Conservation (phyloP, 2,888 invertebrate species). For the Omphaloscelis lunosa region DNA sequence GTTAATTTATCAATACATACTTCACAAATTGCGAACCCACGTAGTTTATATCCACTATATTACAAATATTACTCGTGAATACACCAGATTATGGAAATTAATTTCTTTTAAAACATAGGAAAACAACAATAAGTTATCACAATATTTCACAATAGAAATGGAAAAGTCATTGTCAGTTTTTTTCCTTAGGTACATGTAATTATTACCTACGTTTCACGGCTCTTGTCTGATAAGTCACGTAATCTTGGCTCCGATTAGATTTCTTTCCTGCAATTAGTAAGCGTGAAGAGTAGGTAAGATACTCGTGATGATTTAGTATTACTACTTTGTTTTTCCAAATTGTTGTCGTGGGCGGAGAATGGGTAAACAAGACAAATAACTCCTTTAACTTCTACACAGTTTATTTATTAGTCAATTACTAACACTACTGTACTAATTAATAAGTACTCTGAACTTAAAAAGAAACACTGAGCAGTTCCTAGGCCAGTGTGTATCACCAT, state of each 20-base stretch:
- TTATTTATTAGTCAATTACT: no score
- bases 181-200: not conserved
- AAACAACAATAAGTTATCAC: no score
- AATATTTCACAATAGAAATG: constrained; percentile 11
- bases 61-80: not conserved
- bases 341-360: not conserved
- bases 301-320: not conserved
- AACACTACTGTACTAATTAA: no score
- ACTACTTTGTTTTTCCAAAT: not conserved
- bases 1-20: not conserved
- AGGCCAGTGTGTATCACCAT: no score
- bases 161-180: constrained; percentile 4
- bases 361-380: no score
- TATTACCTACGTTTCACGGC: not conserved
- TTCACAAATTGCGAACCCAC: no score
- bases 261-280: not conserved
- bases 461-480: no score
- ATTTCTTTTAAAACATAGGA: not conserved
- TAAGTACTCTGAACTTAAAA: no score
- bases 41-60: no score
- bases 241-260: not conserved
- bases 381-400: no score
- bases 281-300: not conserved
- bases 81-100: not conserved
- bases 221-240: not conserved